These are phyloP conservation scores for Tauraco hartlaubi DNA, from an alignment of 2,797 vertebrate species.

Conservation along the genomic window DNA sequence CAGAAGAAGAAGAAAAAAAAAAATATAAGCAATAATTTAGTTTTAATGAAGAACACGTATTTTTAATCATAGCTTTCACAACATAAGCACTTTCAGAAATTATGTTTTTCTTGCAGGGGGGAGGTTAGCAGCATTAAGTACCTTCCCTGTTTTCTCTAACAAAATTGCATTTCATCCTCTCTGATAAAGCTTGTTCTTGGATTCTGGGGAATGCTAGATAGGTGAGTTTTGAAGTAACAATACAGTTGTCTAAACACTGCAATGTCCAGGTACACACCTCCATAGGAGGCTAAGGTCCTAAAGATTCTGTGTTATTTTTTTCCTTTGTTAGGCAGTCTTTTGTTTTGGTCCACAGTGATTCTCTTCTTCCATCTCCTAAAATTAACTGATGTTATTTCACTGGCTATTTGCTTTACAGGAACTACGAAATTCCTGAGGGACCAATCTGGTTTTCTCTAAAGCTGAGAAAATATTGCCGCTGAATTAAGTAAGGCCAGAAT, in stretches of 20 bases:
- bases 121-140: neutral
- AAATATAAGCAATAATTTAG: neutral
- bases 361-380: neutral
- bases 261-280: neutral
- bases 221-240: neutral
- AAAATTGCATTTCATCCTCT: neutral
- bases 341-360: neutral
- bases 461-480: neutral
- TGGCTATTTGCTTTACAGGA: neutral
- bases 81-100: neutral
- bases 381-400: neutral
- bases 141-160: neutral
- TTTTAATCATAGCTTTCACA: neutral
- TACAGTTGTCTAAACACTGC: neutral
- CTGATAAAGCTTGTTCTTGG: neutral
- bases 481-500: neutral
- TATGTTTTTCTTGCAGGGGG: accelerated
- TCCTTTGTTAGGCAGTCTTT: neutral
- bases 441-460: neutral
- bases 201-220: neutral
- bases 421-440: neutral
- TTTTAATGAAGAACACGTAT: neutral
- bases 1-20: neutral
- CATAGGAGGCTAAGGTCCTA: neutral
- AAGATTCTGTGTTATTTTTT: neutral